Evolutionary conservation across 1,140 invertebrate species (phyloP).

Genomic region (Leptinotarsa lineolata): DNA sequence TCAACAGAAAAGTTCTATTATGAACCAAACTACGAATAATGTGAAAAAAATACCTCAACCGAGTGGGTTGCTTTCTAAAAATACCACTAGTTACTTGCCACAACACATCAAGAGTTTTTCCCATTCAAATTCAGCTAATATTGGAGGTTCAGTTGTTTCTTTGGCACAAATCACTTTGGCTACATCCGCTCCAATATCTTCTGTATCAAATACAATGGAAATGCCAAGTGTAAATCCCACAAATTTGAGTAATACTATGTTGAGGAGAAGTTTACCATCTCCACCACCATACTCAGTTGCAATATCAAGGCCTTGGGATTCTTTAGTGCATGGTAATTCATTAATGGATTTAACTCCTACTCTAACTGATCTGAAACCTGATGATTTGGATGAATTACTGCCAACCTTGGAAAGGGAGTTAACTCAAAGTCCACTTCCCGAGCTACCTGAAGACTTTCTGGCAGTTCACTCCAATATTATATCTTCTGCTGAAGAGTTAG

Average conservation of each 20-base stretch:
- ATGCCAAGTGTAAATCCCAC: background rate
- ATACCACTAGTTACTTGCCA: conserved; percentile 9
- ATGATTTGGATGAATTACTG: conserved; percentile 67
- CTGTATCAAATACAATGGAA: conserved; percentile 7
- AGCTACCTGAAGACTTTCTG: conserved; percentile 47
- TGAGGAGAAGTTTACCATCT: conserved; percentile 35
- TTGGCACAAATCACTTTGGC: background rate
- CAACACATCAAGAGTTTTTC: conserved; percentile 15
- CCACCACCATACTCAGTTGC: conserved; percentile 42
- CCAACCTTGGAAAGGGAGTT: conserved; percentile 58
- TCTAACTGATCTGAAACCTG: conserved; percentile 59
- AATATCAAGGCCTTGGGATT: conserved; percentile 44
- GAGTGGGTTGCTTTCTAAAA: background rate
- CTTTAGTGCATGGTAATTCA: conserved; percentile 44
- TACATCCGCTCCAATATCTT: background rate
- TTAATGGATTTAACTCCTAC: conserved; percentile 53
- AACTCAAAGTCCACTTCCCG: conserved; percentile 45
- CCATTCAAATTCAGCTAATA: background rate
- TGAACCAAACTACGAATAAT: conserved; percentile 11
- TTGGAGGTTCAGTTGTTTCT: conserved; percentile 6
- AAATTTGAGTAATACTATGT: background rate
- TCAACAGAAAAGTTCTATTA: background rate
- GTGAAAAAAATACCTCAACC: background rate
- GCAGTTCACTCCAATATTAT: conserved; percentile 18
- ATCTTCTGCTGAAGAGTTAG: background rate